Conservation (phyloP, 1,140 invertebrate species). For the Caerostris extrusa region DNA sequence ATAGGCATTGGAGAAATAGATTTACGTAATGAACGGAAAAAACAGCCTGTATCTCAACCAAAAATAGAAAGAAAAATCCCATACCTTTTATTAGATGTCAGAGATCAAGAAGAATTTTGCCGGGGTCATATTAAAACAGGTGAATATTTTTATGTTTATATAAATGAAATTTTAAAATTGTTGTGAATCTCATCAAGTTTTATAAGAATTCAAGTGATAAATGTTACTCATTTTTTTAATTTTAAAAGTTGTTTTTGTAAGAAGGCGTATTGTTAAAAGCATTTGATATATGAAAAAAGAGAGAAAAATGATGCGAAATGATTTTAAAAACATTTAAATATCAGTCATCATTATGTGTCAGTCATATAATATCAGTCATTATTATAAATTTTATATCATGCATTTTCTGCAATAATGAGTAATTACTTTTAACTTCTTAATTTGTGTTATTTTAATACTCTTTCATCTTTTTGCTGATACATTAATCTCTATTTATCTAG, state of each 20-base stretch:
- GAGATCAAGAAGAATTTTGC: slow-evolving; percentile 82
- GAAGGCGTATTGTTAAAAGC: no score
- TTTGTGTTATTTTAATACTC: no score
- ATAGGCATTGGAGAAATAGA: slow-evolving; percentile 82
- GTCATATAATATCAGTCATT: background rate
- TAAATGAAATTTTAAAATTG: no score
- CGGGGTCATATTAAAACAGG: slow-evolving; percentile 83
- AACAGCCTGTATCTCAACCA: background rate
- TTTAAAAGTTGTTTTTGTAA: no score
- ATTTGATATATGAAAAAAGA: no score
- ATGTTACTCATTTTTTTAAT: no score
- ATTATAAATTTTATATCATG: background rate
- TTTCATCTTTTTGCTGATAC: no score
- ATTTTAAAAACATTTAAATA: no score
- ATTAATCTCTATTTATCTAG: no score
- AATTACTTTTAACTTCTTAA: background rate
- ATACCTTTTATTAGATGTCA: slow-evolving; percentile 84
- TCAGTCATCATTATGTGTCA: background rate
- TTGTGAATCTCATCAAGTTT: no score
- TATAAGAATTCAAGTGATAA: no score
- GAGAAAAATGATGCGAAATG: no score
- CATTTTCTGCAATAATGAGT: background rate
- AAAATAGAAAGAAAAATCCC: slow-evolving; percentile 79
- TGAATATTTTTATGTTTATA: slow-evolving; percentile 65
- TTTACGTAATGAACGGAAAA: slow-evolving; percentile 78